phyloP scores from a whole-genome alignment of 2,113 vertebrate species.

The Podarcis cretensis region DNA sequence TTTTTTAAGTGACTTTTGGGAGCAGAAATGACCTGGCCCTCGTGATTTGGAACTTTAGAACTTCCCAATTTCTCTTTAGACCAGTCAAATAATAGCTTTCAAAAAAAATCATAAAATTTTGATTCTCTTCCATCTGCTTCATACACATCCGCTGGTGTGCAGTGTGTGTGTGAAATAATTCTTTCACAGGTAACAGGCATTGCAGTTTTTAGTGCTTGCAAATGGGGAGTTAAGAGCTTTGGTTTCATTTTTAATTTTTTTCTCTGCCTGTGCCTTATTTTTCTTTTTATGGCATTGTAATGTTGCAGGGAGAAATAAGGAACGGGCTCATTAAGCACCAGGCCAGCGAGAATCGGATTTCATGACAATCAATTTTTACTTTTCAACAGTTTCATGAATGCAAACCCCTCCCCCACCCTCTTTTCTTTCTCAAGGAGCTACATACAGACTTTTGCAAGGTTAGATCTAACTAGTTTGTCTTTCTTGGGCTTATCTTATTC shows the following conservation, averaged over 20 bases:
- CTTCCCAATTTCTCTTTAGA: slow-evolving; percentile 3
- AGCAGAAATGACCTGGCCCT: background rate
- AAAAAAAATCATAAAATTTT: slow-evolving; percentile 21
- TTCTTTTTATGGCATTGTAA: slow-evolving; percentile 33
- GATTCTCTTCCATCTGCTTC: slow-evolving; percentile 2
- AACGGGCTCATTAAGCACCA: slow-evolving; percentile 32
- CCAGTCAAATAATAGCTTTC: background rate
- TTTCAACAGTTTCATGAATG: slow-evolving; percentile 61
- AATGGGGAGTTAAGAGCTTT: slow-evolving; percentile 17
- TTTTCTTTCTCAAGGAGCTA: slow-evolving; percentile 36
- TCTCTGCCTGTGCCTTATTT: slow-evolving; percentile 1
- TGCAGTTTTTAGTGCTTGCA: slow-evolving; percentile 6
- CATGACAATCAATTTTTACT: slow-evolving; percentile 68
- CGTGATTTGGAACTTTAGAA: background rate
- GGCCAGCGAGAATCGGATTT: slow-evolving; percentile 46
- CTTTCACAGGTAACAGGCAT: slow-evolving; percentile 29
- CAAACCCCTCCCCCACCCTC: slow-evolving; percentile 40
- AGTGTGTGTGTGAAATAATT: background rate
- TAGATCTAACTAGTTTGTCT: background rate
- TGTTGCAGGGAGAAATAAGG: slow-evolving; percentile 9
- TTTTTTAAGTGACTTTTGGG: background rate
- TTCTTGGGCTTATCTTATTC: background rate
- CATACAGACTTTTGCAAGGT: slow-evolving; percentile 30
- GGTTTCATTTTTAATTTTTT: background rate
- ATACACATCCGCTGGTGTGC: background rate